phyloP scores from a whole-genome alignment of 2,797 vertebrate species.

The Ambastaia sidthimunki region DNA sequence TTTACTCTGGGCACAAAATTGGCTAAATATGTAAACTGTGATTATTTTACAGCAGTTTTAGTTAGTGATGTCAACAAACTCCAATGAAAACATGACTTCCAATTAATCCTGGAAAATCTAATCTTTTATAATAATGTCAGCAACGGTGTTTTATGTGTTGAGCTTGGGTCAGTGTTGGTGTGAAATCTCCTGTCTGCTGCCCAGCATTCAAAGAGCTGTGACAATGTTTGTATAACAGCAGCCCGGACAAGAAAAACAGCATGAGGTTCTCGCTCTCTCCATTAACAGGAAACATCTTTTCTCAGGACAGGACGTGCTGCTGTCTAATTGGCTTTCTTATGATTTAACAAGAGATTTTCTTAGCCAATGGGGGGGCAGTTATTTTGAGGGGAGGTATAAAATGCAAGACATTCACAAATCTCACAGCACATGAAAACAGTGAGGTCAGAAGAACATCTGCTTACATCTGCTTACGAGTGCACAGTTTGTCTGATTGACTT shows the following conservation, averaged over 20 bases:
- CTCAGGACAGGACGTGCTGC: conserved; percentile 87
- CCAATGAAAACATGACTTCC: too few relatives aligned
- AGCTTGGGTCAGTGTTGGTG: too few relatives aligned
- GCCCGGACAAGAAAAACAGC: conserved; percentile 78
- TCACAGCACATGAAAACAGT: conserved; percentile 19
- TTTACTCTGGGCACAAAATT: too few relatives aligned
- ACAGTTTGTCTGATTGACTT: conserved; percentile 46
- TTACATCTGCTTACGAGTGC: too few relatives aligned
- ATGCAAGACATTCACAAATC: conserved; percentile 52
- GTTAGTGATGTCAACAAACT: too few relatives aligned
- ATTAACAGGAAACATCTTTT: conserved; percentile 99
- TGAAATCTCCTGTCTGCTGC: too few relatives aligned
- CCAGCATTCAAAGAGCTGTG: background rate
- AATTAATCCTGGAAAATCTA: too few relatives aligned
- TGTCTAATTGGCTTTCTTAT: conserved; percentile 86
- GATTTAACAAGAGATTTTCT: conserved; percentile 79
- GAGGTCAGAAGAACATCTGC: conserved; percentile 33
- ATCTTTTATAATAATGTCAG: too few relatives aligned
- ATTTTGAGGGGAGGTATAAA: conserved; percentile 96
- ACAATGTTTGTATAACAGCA: conserved; percentile 71
- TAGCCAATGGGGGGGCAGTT: conserved; percentile 85
- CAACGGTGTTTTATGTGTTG: too few relatives aligned
- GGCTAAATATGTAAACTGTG: too few relatives aligned
- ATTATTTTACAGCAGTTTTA: too few relatives aligned
- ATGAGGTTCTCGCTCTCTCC: conserved; percentile 68